A percentile compares a stretch with the other conserved stretches of the same genome.
phyloP scores from a whole-genome alignment of 2,113 vertebrate species.

The Oreotrochilus melanogaster region DNA sequence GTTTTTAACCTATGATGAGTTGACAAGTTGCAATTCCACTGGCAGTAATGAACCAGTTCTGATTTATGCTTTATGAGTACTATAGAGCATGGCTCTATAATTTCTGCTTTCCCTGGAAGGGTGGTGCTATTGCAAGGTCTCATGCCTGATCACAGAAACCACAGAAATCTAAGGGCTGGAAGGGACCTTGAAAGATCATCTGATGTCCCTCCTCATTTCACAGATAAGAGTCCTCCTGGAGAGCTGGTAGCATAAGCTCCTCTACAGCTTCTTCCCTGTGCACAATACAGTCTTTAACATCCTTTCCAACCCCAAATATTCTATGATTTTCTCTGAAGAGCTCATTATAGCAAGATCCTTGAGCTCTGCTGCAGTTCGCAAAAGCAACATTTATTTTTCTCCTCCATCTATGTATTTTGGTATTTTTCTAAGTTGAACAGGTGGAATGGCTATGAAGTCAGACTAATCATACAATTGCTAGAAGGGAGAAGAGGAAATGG shows the following conservation, averaged over 20 bases:
- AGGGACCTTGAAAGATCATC: too few species aligned
- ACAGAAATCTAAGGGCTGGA: too few species aligned
- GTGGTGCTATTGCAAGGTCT: not conserved
- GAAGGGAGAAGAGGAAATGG: rapidly evolving
- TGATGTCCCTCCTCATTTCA: not conserved
- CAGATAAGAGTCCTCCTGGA: not conserved
- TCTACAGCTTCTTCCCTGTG: not conserved
- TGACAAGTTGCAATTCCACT: not conserved
- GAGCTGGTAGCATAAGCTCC: not conserved
- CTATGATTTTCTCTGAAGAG: not conserved
- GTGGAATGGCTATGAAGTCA: not conserved
- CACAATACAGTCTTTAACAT: too few species aligned
- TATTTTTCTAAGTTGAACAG: not conserved
- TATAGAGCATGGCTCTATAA: not conserved
- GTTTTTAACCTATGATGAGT: not conserved
- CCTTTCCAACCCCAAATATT: too few species aligned
- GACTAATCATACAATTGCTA: not conserved
- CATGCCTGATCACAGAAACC: too few species aligned
- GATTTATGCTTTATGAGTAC: not conserved
- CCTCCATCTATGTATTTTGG: not conserved
- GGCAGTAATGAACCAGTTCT: not conserved
- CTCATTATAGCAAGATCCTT: not conserved
- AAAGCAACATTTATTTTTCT: not conserved
- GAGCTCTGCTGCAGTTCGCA: not conserved
- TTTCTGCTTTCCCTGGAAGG: not conserved